Conservation (phyloP, 2,113 vertebrate species). For the Megaleporinus macrocephalus region DNA sequence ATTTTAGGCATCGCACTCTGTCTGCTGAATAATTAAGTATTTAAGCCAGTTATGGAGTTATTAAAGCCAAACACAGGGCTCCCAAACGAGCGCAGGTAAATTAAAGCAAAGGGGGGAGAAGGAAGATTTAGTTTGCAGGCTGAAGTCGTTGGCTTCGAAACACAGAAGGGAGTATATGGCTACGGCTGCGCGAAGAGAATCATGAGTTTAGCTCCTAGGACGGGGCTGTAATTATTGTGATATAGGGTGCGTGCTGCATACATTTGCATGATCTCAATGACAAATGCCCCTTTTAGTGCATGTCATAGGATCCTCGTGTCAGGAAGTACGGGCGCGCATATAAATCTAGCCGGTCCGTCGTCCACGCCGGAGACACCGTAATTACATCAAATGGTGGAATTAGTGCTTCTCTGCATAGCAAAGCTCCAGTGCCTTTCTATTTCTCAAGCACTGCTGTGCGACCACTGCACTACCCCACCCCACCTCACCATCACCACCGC, state of each 20-base stretch:
- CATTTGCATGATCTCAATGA: slow-evolving; percentile 64
- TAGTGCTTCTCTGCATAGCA: slow-evolving; percentile 71
- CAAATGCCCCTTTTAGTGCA: slow-evolving; percentile 59
- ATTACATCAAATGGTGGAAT: slow-evolving; percentile 79
- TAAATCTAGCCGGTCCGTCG: slow-evolving; percentile 67
- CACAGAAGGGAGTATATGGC: slow-evolving; percentile 11
- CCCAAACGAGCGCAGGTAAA: slow-evolving; percentile 38
- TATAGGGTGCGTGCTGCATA: slow-evolving; percentile 56
- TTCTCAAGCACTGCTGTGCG: slow-evolving; percentile 39
- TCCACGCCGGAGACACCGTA: slow-evolving; percentile 63
- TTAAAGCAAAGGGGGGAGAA: slow-evolving; percentile 20
- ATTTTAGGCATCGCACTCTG: slow-evolving; percentile 31
- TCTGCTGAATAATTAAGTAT: slow-evolving; percentile 52
- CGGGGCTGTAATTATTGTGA: slow-evolving; percentile 59
- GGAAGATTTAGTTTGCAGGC: background rate
- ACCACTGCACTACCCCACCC: background rate
- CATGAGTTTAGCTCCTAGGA: slow-evolving; percentile 46
- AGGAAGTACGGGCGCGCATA: slow-evolving; percentile 50
- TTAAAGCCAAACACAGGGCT: slow-evolving; percentile 42
- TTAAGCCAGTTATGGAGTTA: slow-evolving; percentile 41
- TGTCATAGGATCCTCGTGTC: slow-evolving; percentile 43
- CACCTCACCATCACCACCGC: background rate
- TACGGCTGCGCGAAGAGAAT: slow-evolving; percentile 27
- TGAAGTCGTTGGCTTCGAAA: slow-evolving; percentile 23
- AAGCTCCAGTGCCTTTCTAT: slow-evolving; percentile 62